phyloP scores from a whole-genome alignment of 1,140 invertebrate species.

The Epicauta chinensis region DNA sequence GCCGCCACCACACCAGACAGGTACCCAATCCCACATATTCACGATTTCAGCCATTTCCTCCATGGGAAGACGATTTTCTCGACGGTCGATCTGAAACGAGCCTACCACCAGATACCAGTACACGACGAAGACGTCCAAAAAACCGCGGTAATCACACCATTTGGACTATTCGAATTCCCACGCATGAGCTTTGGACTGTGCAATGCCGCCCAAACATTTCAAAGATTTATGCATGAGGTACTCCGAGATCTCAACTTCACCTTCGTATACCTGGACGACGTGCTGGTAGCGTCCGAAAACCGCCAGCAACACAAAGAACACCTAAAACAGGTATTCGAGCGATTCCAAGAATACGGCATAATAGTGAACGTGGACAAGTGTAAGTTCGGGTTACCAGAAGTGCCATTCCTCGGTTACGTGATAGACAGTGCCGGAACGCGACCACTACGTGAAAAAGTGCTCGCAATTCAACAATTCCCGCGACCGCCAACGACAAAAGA shows the following conservation, averaged over 20 bases:
- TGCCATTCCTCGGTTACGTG: constrained; percentile 33
- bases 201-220: constrained; percentile 41
- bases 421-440: constrained; percentile 28
- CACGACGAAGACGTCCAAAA: too few relatives aligned
- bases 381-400: constrained; percentile 21
- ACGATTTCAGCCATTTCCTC: constrained; percentile 35
- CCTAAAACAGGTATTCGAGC: constrained; percentile 21
- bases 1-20: constrained; percentile 33
- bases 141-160: too few relatives aligned
- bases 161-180: too few relatives aligned
- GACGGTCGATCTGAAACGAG: constrained; percentile 41
- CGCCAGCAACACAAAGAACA: constrained; percentile 29
- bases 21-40: constrained; percentile 31
- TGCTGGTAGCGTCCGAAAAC: too few relatives aligned
- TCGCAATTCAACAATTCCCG: constrained; percentile 26
- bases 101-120: too few relatives aligned
- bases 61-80: constrained; percentile 37
- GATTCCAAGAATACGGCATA: constrained; percentile 25
- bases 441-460: constrained; percentile 33
- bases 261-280: constrained; percentile 38
- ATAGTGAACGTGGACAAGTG: constrained; percentile 35
- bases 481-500: constrained; percentile 23
- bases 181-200: constrained; percentile 40
- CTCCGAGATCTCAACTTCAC: constrained; percentile 27
- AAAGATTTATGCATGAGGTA: constrained; percentile 16